These are phyloP conservation scores for Avahi laniger DNA, from an alignment of 2,797 vertebrate species.

Conservation along the genomic window DNA sequence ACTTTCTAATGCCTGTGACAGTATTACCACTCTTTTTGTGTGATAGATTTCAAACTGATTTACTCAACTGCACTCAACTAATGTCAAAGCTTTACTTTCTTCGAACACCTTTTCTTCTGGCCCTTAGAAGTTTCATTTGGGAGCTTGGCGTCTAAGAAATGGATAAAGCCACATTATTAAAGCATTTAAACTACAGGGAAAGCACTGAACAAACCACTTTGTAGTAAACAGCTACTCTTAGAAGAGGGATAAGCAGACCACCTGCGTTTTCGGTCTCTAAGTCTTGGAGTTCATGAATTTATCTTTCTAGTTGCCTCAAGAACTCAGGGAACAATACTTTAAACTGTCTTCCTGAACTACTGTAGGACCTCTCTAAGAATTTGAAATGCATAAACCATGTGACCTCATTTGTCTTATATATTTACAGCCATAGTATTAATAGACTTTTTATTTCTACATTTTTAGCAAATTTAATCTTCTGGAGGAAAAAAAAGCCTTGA, in stretches of 20 bases:
- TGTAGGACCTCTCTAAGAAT: slow-evolving; percentile 48
- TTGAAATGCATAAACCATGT: slow-evolving; percentile 49
- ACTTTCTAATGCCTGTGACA: not conserved
- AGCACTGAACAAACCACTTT: slow-evolving; percentile 37
- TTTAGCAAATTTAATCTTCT: slow-evolving; percentile 40
- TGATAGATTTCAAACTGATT: not conserved
- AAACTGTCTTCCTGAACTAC: slow-evolving; percentile 71
- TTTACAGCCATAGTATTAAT: slow-evolving; percentile 35
- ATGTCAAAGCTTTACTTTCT: slow-evolving; percentile 47
- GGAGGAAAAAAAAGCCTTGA: not conserved
- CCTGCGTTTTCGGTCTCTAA: slow-evolving; percentile 1
- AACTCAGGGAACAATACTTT: slow-evolving; percentile 80
- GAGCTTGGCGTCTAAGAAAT: slow-evolving; percentile 35
- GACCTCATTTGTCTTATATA: slow-evolving; percentile 68
- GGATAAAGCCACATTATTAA: slow-evolving; percentile 59
- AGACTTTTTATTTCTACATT: slow-evolving; percentile 59
- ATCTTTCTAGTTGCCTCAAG: slow-evolving; percentile 36
- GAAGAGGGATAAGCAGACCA: not conserved
- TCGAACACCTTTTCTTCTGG: slow-evolving; percentile 23
- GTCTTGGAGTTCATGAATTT: slow-evolving; percentile 49
- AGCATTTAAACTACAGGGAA: slow-evolving; percentile 31
- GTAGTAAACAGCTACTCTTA: not conserved
- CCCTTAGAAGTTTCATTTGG: slow-evolving; percentile 32
- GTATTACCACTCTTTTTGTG: slow-evolving; percentile 21
- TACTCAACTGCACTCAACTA: slow-evolving; percentile 36